Conservation (phyloP, 2,888 invertebrate genomes). For the Scaptomyza flava region DNA sequence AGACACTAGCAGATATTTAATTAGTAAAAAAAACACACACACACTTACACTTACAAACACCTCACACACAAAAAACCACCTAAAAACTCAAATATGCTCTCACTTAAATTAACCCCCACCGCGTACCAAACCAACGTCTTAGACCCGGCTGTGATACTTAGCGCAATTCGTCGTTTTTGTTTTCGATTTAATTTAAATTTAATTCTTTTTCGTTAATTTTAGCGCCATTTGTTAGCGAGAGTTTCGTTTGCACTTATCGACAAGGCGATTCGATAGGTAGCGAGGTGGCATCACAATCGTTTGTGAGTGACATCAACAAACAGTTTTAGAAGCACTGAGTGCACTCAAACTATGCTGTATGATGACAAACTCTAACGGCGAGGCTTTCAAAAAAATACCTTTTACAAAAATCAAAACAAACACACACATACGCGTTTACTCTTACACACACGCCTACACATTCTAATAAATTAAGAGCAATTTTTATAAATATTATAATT, state of each 20-base stretch:
- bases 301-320: conserved; percentile 10
- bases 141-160: conserved; percentile 85
- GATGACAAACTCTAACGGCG: conserved; percentile 48
- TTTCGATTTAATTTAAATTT: conserved; percentile 38
- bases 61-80: neutral
- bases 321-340: conserved; percentile 25
- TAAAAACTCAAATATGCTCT: conserved; percentile 16
- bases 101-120: conserved; percentile 51
- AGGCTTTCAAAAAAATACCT: conserved; percentile 65
- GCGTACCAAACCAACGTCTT: conserved; percentile 77
- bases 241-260: conserved; percentile 45
- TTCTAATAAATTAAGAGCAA: conserved; percentile 73
- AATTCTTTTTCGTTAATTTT: conserved; percentile 44
- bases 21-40: conserved; percentile 16
- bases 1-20: conserved; percentile 20
- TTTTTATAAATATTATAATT: conserved; percentile 75
- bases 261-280: conserved; percentile 35
- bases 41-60: conserved; percentile 12
- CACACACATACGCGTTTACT: conserved; percentile 32
- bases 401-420: conserved; percentile 34
- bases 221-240: conserved; percentile 52
- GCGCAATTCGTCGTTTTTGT: conserved; percentile 74
- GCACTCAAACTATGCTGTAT: neutral
- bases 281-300: conserved; percentile 42
- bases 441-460: conserved; percentile 59